These are phyloP conservation scores for Matsumyia berberina DNA, from an alignment of 2,888 invertebrate species.

Conservation along the genomic window DNA sequence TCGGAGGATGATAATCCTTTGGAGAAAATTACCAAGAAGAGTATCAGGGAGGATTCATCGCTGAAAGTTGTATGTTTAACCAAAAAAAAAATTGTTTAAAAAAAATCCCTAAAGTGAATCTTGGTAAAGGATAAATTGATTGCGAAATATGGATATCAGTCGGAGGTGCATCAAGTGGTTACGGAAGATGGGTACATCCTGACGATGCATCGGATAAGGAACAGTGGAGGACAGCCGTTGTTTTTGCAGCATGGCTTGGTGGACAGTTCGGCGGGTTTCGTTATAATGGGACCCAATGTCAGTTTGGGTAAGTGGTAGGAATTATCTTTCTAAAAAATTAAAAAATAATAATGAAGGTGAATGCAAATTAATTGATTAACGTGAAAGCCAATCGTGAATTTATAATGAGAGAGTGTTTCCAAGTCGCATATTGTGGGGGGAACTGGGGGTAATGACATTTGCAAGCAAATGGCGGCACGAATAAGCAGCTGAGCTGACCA, in stretches of 20 bases:
- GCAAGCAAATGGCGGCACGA: too few species aligned
- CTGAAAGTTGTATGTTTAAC: constrained; percentile 80
- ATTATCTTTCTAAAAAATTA: neutral
- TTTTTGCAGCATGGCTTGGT: constrained; percentile 90
- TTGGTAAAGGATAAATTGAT: constrained; percentile 84
- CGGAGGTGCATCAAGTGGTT: constrained; percentile 87
- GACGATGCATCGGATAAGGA: constrained; percentile 89
- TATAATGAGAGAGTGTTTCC: neutral
- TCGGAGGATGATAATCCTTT: constrained; percentile 81
- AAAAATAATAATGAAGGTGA: neutral
- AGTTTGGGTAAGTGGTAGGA: constrained; percentile 83
- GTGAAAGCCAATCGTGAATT: constrained; percentile 16
- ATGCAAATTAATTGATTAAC: neutral
- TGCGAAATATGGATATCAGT: constrained; percentile 87
- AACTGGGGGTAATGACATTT: too few species aligned
- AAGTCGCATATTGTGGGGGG: too few species aligned
- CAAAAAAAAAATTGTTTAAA: neutral
- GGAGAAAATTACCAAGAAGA: constrained; percentile 81
- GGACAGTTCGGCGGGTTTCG: constrained; percentile 90
- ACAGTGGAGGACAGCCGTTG: constrained; percentile 86
- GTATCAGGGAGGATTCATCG: constrained; percentile 81
- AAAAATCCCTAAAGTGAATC: neutral
- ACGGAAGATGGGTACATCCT: constrained; percentile 93
- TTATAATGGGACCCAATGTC: constrained; percentile 89
- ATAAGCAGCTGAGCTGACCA: too few species aligned